A percentile compares a stretch with the other conserved stretches of the same genome.
phyloP scores from a whole-genome alignment of 2,113 vertebrate genomes.

The Alexandromys fortis region DNA sequence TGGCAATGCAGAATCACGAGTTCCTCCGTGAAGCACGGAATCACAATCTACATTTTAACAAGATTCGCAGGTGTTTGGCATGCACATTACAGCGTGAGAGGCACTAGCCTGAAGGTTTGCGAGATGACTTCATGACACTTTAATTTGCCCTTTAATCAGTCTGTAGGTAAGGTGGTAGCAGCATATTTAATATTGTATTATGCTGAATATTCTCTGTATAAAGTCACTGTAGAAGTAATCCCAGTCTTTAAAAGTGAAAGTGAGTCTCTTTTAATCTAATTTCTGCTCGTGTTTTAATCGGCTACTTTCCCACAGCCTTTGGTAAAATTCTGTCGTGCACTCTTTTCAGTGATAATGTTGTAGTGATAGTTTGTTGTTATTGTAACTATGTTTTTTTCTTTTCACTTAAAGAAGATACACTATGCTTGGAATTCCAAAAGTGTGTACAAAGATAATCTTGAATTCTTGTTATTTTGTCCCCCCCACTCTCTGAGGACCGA shows the following conservation, averaged over 20 bases:
- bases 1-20: conserved; percentile 38
- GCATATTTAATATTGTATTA: conserved; percentile 69
- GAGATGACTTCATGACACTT: conserved; percentile 69
- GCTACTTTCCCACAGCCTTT: conserved; percentile 20
- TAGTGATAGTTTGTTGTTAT: conserved; percentile 22
- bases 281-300: conserved; percentile 53
- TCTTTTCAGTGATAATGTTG: conserved; percentile 62
- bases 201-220: conserved; percentile 64
- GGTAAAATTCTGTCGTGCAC: conserved; percentile 48
- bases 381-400: conserved; percentile 26
- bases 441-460: conserved; percentile 66
- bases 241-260: conserved; percentile 51
- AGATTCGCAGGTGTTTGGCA: conserved; percentile 65
- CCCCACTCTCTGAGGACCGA: too few relatives aligned
- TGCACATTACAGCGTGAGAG: conserved; percentile 38
- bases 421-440: conserved; percentile 42
- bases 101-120: conserved; percentile 58
- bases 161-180: conserved; percentile 56
- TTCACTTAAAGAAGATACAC: conserved; percentile 11
- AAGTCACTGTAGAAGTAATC: conserved; percentile 47
- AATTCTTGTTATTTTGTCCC: conserved; percentile 48
- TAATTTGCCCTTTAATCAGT: conserved; percentile 73
- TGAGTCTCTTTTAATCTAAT: conserved; percentile 57
- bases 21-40: not conserved
- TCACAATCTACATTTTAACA: conserved; percentile 67